These are phyloP conservation scores for Tachycineta bicolor DNA, from an alignment of 2,113 vertebrate species.

Conservation along the genomic window DNA sequence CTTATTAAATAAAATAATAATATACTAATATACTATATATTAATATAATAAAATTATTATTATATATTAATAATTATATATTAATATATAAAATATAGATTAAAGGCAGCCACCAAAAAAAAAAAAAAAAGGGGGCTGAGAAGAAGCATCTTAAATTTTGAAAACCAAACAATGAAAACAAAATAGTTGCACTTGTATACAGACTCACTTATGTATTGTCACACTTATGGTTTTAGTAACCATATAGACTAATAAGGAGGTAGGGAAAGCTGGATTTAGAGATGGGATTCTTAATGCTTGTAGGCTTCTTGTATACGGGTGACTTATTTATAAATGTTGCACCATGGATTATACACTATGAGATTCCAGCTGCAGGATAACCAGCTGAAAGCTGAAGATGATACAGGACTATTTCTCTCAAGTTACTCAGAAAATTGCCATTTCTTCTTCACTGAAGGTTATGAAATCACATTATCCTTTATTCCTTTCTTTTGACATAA, in stretches of 20 bases:
- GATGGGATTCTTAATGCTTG: not conserved
- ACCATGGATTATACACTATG: not conserved
- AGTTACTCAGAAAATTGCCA: not conserved
- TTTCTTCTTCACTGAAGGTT: not conserved
- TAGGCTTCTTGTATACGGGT: not conserved
- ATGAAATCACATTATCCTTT: not conserved
- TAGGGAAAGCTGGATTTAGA: not conserved
- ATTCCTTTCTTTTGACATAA: not conserved
- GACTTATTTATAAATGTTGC: not conserved
- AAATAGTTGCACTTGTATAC: not conserved
- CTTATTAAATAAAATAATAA: not conserved
- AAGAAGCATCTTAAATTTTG: not conserved
- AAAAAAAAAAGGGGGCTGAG: not conserved
- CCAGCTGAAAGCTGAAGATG: not conserved
- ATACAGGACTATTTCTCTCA: not conserved
- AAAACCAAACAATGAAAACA: not conserved
- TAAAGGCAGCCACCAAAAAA: not conserved
- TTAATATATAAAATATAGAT: not conserved
- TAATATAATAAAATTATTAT: no score
- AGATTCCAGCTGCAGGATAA: not conserved
- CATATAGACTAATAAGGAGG: not conserved
- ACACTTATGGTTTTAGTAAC: rapidly evolving
- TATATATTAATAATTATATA: no score
- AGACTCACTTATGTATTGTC: not conserved
- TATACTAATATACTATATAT: no score